Base-by-base conservation (phyloP, 2,113 vertebrate species). In the Dermatemys mawii region DNA sequence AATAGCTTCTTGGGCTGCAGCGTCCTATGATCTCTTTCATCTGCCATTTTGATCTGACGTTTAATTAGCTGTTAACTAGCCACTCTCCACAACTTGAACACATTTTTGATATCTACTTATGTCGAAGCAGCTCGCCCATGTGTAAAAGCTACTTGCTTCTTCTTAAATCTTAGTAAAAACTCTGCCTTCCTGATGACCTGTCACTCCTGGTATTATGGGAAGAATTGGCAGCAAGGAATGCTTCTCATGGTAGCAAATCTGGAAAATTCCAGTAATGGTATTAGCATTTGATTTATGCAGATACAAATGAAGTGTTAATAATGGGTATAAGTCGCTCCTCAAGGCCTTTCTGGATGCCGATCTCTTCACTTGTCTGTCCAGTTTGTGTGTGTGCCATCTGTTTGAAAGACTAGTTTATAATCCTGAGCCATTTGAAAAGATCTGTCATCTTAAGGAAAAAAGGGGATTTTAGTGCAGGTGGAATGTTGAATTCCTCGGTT, bases 11-110 rank as follows among this genome's bases (percentile, higher is more conserved):
- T 84, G 73, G 54, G 86, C 86, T 89, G 46, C 1, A 11, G 19
- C 27, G 78, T n/a, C 80, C 90, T 92, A 57, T 51, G 50, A 82
- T 78, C 86, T 78, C 86, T 85, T 93, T 81, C 70, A 75, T 93
- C 87, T 0, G 2, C 51, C 78, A 90, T 96, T 95, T 95, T 94
- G 94, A 93, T 95, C 84, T 96, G 80, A 38, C 60, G 50, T 84
- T 95, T 95, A 94, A 93, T 80, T 81, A 84, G 86, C 55, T 86
- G 44, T 90, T 94, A 11, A n/a, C 63, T 93, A 82, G 50, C 90
- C 80, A 91, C 90, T 83, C 17, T n/a, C 46, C 87, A 93, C 63
- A 63, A 78, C 57, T 86, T 79, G 83, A 84, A 91, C 86, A 82
- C 78, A 82, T 87, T 83, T 84, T 85, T 93, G 81, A 91, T 78